phyloP scores from a whole-genome alignment of 2,888 invertebrate species.

The Xanthostigma xanthostigma region DNA sequence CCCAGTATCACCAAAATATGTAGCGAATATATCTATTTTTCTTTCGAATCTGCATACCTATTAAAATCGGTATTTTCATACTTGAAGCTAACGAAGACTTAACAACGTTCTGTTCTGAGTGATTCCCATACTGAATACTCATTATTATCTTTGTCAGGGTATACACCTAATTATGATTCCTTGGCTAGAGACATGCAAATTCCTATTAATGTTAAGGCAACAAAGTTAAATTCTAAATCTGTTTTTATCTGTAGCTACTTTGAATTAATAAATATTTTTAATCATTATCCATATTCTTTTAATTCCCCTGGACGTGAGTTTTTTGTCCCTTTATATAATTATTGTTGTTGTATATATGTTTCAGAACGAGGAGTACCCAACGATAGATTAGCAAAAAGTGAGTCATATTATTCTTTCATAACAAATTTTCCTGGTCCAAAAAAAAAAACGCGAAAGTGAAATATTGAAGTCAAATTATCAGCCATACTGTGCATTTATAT shows the following conservation, averaged over 20 bases:
- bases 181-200: constrained; percentile 7
- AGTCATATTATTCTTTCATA: too few species aligned
- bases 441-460: too few species aligned
- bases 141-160: constrained; percentile 8
- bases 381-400: too few species aligned
- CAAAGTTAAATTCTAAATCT: background rate
- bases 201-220: constrained; percentile 1
- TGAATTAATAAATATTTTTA: constrained; percentile 3
- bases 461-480: too few species aligned
- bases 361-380: too few species aligned
- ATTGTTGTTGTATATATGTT: too few species aligned
- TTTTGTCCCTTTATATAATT: too few species aligned
- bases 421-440: too few species aligned
- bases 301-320: background rate
- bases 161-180: constrained; percentile 5
- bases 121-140: constrained; percentile 11
- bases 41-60: constrained; percentile 9
- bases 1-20: constrained; percentile 10
- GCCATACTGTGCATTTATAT: too few species aligned
- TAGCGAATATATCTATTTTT: constrained; percentile 10
- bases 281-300: background rate
- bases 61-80: constrained; percentile 13
- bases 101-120: constrained; percentile 9
- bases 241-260: background rate
- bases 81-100: constrained; percentile 10